Evolutionary conservation across 2,888 invertebrate genomes (phyloP).

Genomic region (Athalia circularis): DNA sequence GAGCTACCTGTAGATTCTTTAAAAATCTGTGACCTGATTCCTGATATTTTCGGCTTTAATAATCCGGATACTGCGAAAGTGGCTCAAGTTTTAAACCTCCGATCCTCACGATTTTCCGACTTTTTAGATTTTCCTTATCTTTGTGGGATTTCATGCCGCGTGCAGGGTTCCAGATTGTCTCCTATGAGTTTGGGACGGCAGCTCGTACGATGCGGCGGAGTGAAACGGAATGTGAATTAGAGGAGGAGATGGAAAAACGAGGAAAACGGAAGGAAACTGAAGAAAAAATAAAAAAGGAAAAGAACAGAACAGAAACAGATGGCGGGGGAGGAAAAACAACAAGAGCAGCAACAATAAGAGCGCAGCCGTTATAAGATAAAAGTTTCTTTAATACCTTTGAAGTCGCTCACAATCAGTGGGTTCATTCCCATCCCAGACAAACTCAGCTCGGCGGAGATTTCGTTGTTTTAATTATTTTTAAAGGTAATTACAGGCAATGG

Average conservation of each 20-base stretch:
- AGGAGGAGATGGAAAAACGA: background rate
- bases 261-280: background rate
- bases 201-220: background rate
- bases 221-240: background rate
- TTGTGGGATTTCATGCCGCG: background rate
- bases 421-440: constrained; percentile 35
- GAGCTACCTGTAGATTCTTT: constrained; percentile 30
- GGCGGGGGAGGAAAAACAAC: constrained; percentile 5
- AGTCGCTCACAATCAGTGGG: constrained; percentile 41
- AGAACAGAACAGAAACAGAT: background rate
- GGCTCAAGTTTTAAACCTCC: background rate
- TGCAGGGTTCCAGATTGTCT: background rate
- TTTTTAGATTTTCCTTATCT: background rate
- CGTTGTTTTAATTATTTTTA: constrained; percentile 40
- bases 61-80: background rate
- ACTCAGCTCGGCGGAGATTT: constrained; percentile 25
- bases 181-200: background rate
- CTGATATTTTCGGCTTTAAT: constrained; percentile 25
- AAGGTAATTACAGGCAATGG: constrained; percentile 41
- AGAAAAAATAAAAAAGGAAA: background rate
- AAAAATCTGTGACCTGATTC: constrained; percentile 8
- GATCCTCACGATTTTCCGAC: background rate
- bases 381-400: constrained; percentile 41
- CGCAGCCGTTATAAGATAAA: constrained; percentile 37
- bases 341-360: constrained; percentile 19